Evolutionary conservation across 2,888 invertebrate genomes (phyloP), one percentile per base, ranked within the genome.

Genomic region (Neoaliturus tenellus): DNA sequence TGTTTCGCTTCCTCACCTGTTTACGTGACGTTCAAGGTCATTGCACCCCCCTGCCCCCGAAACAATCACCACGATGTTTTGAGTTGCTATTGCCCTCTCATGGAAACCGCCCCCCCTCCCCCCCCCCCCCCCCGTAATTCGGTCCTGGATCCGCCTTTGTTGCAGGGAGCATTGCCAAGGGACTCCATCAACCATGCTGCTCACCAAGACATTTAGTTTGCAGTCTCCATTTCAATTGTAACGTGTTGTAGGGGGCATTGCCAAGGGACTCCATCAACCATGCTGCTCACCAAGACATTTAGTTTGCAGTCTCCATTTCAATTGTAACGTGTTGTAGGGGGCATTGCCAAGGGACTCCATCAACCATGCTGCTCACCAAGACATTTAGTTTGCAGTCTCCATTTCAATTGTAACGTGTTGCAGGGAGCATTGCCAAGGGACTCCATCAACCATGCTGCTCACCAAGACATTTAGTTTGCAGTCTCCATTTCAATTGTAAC

Each of bases 371-470:
- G 91, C 92, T 80, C 89, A 89, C 86, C 91, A 94, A 88, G 95
- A 97, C 89, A 95, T 97, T 75, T 95, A 97, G 89, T 91, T 98
- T 82, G 95, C 97, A 87, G 96, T 99, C 1, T 94, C 95, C 85
- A 92, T 97, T 35, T 35, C 35, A 35, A 4, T 44, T 5, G 23
- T 51, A 23, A 55, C 84, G 44, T 83, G 80, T 41, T 88, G 92
- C 91, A 93, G 93, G 95, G 94, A 84, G 94, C 95, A 0, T 92
- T 94, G 88, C 92, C 93, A 62, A 94, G 94, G 89, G 93, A 93
- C 86, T 89, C 92, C 20, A 89, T 92, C 55, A 93, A 93, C 83
- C 92, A 93, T 44, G 90, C 92, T 23, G 91, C 92, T 78, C 89
- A 89, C 86, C 91, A 94, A 88, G 95, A 97, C 89, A 95, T 97